These are phyloP conservation scores for Marcusenius ussheri DNA, from an alignment of 2,113 vertebrate species.

Conservation along the genomic window DNA sequence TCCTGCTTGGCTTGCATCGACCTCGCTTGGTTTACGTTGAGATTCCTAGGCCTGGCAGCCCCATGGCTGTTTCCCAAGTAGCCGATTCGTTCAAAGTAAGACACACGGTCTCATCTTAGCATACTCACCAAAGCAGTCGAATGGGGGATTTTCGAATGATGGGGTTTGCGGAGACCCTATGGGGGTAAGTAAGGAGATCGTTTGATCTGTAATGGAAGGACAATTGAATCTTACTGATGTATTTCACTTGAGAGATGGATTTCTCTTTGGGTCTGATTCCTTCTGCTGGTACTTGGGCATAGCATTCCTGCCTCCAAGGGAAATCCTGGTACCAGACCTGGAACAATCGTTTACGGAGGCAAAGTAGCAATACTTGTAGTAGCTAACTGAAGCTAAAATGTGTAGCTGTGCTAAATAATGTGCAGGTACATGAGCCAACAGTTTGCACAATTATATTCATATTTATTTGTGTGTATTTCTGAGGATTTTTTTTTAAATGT, in stretches of 20 bases:
- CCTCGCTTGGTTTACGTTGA: not conserved
- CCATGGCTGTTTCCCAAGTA: not conserved
- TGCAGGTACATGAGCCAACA: not conserved
- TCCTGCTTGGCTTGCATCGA: not conserved
- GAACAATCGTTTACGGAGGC: not conserved
- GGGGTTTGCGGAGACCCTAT: not conserved
- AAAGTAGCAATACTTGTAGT: not conserved
- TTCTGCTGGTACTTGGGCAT: not conserved
- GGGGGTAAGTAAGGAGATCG: not conserved
- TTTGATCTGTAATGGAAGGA: constrained; percentile 13
- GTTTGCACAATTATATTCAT: not conserved
- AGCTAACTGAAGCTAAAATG: not conserved
- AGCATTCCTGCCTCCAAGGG: not conserved
- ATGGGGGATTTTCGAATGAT: not conserved
- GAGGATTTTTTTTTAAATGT: not conserved
- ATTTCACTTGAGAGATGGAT: not conserved
- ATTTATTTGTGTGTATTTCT: not conserved
- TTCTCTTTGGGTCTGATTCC: not conserved
- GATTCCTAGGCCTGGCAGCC: not conserved
- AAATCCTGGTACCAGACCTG: not conserved
- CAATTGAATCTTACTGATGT: constrained; percentile 5
- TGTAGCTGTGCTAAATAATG: not conserved
- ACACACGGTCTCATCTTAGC: not conserved
- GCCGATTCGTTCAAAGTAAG: not conserved
- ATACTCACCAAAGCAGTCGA: not conserved